Evolutionary conservation across 2,888 invertebrate genomes (phyloP).

Genomic region (Melinaea menophilus): DNA sequence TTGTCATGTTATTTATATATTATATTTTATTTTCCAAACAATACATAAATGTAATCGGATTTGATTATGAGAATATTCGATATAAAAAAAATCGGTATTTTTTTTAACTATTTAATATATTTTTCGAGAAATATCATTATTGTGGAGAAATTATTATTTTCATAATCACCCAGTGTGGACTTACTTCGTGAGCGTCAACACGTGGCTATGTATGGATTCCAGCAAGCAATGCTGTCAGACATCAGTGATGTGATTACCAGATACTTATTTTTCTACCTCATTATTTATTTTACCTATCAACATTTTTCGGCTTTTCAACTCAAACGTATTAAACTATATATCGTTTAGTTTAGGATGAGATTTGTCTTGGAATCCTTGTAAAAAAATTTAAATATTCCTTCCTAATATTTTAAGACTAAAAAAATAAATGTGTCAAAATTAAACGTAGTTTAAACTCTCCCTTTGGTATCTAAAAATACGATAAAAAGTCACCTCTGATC

Average conservation of each 20-base stretch:
- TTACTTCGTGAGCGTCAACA: conserved; percentile 21
- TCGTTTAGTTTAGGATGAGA: too few relatives aligned
- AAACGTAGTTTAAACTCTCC: neutral
- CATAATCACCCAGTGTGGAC: conserved; percentile 39
- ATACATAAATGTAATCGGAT: too few relatives aligned
- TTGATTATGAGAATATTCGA: too few relatives aligned
- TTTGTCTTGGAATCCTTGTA: too few relatives aligned
- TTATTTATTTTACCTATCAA: conserved; percentile 13
- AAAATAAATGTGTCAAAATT: neutral
- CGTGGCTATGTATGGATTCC: conserved; percentile 31
- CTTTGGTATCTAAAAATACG: neutral
- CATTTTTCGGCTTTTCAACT: neutral
- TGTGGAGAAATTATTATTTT: neutral
- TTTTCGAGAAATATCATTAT: too few relatives aligned
- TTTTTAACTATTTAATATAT: too few relatives aligned
- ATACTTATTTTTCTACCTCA: conserved; percentile 16
- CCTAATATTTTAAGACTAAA: neutral
- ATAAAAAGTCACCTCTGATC: conserved; percentile 4
- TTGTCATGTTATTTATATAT: too few relatives aligned
- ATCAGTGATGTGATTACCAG: conserved; percentile 28
- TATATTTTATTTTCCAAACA: too few relatives aligned
- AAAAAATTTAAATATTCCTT: neutral
- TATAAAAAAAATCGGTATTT: too few relatives aligned
- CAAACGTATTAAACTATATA: too few relatives aligned
- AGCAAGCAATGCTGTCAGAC: conserved; percentile 31